Evolutionary conservation across 2,797 vertebrate genomes (phyloP).

Genomic region (Helicolenus hilgendorfi): DNA sequence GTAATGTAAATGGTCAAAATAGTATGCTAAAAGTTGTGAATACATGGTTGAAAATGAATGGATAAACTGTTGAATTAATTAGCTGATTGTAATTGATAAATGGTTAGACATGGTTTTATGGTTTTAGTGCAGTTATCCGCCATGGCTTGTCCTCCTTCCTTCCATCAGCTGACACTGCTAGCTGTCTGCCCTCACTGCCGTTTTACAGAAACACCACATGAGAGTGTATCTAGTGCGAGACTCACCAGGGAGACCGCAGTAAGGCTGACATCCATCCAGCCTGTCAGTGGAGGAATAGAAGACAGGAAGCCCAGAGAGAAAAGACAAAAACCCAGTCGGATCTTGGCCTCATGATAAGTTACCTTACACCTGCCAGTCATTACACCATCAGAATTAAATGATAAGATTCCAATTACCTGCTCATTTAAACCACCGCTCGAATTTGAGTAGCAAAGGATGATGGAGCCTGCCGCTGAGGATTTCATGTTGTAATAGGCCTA

Average conservation of each 20-base stretch:
- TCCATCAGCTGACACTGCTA: constrained; percentile 18
- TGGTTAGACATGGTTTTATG: too few species aligned
- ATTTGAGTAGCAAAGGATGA: constrained; percentile 55
- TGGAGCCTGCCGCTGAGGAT: constrained; percentile 16
- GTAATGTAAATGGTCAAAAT: not conserved
- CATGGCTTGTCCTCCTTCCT: not conserved
- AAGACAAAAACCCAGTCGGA: constrained; percentile 54
- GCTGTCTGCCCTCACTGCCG: constrained; percentile 35
- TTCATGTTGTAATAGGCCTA: constrained; percentile 49
- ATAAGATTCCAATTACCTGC: constrained; percentile 84
- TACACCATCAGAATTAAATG: constrained; percentile 79
- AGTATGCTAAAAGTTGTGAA: not conserved
- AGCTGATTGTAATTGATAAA: not conserved
- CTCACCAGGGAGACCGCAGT: constrained; percentile 34
- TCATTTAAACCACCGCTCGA: constrained; percentile 73
- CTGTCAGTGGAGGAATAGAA: constrained; percentile 42
- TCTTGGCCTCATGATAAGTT: constrained; percentile 58
- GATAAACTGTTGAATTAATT: not conserved
- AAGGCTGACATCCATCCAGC: constrained; percentile 48
- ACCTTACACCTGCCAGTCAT: constrained; percentile 52
- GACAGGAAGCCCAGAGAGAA: constrained; percentile 47
- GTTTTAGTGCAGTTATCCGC: not conserved
- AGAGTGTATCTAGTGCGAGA: constrained; percentile 30
- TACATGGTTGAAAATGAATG: not conserved
- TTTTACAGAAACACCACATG: constrained; percentile 53